phyloP scores from a whole-genome alignment of 2,888 invertebrate genomes.

The Iselma pallidipennis region DNA sequence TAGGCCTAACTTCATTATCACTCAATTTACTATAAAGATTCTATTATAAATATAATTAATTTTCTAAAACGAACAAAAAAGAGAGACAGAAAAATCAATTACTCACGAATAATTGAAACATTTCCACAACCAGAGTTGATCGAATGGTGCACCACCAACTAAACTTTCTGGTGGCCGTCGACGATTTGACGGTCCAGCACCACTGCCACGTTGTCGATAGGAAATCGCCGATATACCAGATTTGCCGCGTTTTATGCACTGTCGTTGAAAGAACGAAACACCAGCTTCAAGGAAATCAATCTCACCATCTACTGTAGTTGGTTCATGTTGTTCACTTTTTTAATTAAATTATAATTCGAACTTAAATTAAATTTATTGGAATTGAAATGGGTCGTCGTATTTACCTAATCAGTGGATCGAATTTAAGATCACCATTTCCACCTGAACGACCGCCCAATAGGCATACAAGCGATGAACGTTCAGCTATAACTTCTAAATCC shows the following conservation, averaged over 20 bases:
- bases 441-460: conserved; percentile 62
- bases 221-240: conserved; percentile 58
- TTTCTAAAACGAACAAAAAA: too few species aligned
- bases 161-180: conserved; percentile 60
- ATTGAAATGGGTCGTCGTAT: background rate
- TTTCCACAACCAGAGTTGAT: conserved; percentile 69
- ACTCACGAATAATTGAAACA: conserved; percentile 69
- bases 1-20: too few species aligned
- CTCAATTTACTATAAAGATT: too few species aligned
- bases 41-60: too few species aligned
- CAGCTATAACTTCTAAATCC: conserved; percentile 64
- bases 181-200: conserved; percentile 51
- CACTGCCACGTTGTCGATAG: conserved; percentile 61
- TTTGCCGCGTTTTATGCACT: conserved; percentile 61
- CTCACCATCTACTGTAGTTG: conserved; percentile 45
- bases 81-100: background rate
- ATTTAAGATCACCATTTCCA: conserved; percentile 60
- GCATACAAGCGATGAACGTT: conserved; percentile 66
- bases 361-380: background rate
- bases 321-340: conserved; percentile 50
- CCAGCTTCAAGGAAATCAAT: conserved; percentile 67
- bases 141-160: conserved; percentile 63
- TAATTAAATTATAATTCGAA: conserved; percentile 21
- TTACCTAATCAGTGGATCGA: conserved; percentile 55
- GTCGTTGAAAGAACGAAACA: conserved; percentile 63